Evolutionary conservation across 2,797 vertebrate species (phyloP), one percentile per base, ranked within the genome.

Genomic region (Malurus splendens): DNA sequence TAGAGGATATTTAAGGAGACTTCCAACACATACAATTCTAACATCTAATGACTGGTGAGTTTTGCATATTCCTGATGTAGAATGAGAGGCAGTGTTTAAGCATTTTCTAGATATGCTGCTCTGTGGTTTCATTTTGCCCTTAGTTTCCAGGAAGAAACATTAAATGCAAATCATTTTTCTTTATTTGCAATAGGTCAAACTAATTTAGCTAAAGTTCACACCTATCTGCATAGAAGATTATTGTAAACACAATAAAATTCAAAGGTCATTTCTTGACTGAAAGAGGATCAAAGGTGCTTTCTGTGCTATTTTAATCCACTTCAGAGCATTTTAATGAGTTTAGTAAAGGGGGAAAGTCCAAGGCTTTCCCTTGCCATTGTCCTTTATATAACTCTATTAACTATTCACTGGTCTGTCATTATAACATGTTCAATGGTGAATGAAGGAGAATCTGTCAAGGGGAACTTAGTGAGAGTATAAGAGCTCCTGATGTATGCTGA

Each of bases 171-270:
- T 94, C 1, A 16, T 90, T 89, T 94, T 86, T 77, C 80, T 94
- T 94, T 94, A 79, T 89, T 87, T 94, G 62, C 52, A 86, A 55
- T 90, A 95, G 87, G 90, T 94, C 90, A 95, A 87, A 90, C 70
- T 76, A 86, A 95, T 94, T 95, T 92, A 90, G 78, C 61, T 95
- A 76, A 95, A 96, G 89, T 87, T 88, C 77, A 85, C 18, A 72
- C 57, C 64, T 75, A 86, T 95, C 85, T 87, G 36, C 65, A 82
- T 87, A 86, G 86, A 92, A 86, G 72, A 92, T 68, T 89, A 82
- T 78, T 87, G 61, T 91, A 93, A 93, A 87, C 86, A 95, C 83
- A 94, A 79, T 90, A 70, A 87, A 90, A 94, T 88, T 79, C 60
- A 90, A 81, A 90, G 92, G 75, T 89, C 86, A 59, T 56, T 91